Evolutionary conservation across 2,888 invertebrate species (phyloP).

Genomic region (Brenthis daphne): DNA sequence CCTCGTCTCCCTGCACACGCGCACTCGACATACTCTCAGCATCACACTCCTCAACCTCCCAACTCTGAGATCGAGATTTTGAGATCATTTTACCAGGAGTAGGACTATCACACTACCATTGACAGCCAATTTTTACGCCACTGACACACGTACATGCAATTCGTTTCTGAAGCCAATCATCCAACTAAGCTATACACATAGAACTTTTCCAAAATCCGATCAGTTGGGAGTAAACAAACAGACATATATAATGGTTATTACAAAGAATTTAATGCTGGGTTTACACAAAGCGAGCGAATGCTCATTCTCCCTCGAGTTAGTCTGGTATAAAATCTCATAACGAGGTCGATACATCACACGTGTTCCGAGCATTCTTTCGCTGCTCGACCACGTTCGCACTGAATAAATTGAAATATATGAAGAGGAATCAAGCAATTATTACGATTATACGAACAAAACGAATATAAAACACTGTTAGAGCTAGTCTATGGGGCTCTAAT

Average conservation of each 20-base stretch:
- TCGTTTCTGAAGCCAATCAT: conserved; percentile 22
- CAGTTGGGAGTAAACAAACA: conserved; percentile 21
- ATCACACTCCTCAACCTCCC: conserved; percentile 80
- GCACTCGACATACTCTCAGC: conserved; percentile 82
- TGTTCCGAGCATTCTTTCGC: conserved; percentile 18
- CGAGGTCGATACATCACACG: background rate
- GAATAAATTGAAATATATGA: background rate
- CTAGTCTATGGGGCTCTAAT: conserved; percentile 15
- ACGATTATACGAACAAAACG: background rate
- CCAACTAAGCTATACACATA: conserved; percentile 8
- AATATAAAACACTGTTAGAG: conserved; percentile 6
- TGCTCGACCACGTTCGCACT: conserved; percentile 23
- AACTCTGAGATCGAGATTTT: conserved; percentile 80
- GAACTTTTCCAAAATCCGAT: conserved; percentile 16
- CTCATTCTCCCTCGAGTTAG: conserved; percentile 9
- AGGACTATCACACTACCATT: conserved; percentile 34
- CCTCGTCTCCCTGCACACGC: conserved; percentile 84
- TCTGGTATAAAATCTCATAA: conserved; percentile 3
- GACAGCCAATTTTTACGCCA: conserved; percentile 34
- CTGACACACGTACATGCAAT: conserved; percentile 25
- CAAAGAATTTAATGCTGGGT: conserved; percentile 6
- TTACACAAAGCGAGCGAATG: conserved; percentile 24
- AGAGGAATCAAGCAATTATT: conserved; percentile 7
- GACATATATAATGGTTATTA: conserved; percentile 17
- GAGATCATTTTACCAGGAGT: conserved; percentile 65